Percentiles rank a stretch among this genome's conserved stretches.
Conservation (phyloP, 2,888 invertebrate genomes). For the Eulithis testata region DNA sequence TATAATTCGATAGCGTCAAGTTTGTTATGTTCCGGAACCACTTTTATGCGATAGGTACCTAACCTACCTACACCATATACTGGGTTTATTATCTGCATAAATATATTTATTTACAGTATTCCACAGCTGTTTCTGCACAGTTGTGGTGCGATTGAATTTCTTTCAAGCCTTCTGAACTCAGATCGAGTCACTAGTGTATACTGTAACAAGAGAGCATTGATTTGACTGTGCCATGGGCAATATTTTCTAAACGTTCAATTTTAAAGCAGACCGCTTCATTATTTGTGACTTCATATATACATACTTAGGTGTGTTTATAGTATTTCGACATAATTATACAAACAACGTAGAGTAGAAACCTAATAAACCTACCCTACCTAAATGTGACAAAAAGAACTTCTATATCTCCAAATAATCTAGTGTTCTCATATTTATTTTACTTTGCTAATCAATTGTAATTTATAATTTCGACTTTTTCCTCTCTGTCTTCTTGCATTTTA, state of each 20-base stretch:
- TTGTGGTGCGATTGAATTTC: too few relatives aligned
- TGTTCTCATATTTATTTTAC: constrained; percentile 15
- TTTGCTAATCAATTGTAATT: constrained; percentile 27
- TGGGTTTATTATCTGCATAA: too few relatives aligned
- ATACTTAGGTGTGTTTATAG: too few relatives aligned
- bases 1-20: too few relatives aligned
- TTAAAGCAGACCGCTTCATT: background rate
- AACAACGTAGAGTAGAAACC: too few relatives aligned
- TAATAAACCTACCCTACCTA: background rate
- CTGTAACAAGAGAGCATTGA: constrained; percentile 18
- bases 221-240: constrained; percentile 10
- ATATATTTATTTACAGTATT: too few relatives aligned
- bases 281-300: too few relatives aligned
- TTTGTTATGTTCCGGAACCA: too few relatives aligned
- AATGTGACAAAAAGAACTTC: background rate
- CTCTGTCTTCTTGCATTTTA: constrained; percentile 23
- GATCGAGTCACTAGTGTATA: background rate
- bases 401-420: background rate
- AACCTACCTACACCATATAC: too few relatives aligned
- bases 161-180: background rate
- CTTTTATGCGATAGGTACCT: too few relatives aligned
- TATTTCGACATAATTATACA: too few relatives aligned
- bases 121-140: too few relatives aligned
- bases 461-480: constrained; percentile 31
- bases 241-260: background rate